Evolutionary conservation across 2,888 invertebrate genomes (phyloP).

Genomic region (Amphimallon solstitiale): DNA sequence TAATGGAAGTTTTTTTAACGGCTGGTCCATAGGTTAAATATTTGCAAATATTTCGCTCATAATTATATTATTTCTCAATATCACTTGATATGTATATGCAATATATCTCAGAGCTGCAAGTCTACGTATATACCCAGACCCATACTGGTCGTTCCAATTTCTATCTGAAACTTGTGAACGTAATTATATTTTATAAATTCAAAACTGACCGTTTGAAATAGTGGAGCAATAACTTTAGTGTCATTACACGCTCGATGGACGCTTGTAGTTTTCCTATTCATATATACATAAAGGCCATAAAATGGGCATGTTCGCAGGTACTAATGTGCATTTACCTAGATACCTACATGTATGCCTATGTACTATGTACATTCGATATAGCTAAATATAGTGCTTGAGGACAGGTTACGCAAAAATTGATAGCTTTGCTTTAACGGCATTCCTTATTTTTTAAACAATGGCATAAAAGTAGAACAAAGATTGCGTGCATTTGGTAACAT

Average conservation of each 20-base stretch:
- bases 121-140: background rate
- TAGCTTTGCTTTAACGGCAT: constrained; percentile 26
- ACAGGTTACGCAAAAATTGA: constrained; percentile 24
- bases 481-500: constrained; percentile 15
- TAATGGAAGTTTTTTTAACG: background rate
- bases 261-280: constrained; percentile 13
- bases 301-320: background rate
- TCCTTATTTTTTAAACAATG: constrained; percentile 30
- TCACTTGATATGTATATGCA: constrained; percentile 6
- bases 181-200: constrained; percentile 32
- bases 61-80: constrained; percentile 6
- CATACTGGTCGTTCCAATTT: constrained; percentile 18
- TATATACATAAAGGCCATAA: background rate
- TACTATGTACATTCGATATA: background rate
- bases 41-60: background rate
- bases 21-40: background rate
- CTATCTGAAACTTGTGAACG: background rate
- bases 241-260: background rate
- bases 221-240: constrained; percentile 20
- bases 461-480: constrained; percentile 23
- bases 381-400: constrained; percentile 17
- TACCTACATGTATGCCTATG: background rate
- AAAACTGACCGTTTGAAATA: constrained; percentile 14
- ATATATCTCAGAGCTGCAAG: constrained; percentile 16
- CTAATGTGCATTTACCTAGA: background rate